Conservation (phyloP, 2,797 vertebrate genomes). For the Adrianichthys oophorus region DNA sequence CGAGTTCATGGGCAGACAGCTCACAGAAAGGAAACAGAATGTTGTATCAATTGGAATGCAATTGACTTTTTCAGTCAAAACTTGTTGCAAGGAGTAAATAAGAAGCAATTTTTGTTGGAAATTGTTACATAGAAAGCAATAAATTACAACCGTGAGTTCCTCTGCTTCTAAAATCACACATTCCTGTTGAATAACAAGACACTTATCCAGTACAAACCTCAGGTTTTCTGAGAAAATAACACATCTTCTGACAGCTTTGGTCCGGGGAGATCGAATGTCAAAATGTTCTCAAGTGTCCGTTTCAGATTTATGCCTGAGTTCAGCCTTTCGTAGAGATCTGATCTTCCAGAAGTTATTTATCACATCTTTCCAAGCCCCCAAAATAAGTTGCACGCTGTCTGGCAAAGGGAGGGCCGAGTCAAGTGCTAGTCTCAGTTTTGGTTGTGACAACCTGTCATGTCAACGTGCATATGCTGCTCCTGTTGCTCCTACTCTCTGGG, state of each 20-base stretch:
- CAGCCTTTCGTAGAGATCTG: constrained; percentile 84
- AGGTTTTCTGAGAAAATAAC: constrained; percentile 62
- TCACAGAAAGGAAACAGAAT: not conserved
- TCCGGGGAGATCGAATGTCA: constrained; percentile 57
- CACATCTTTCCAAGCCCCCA: constrained; percentile 79
- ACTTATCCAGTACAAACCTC: constrained; percentile 24
- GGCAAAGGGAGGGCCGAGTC: constrained; percentile 65
- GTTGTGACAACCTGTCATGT: constrained; percentile 78
- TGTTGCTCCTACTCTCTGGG: constrained; percentile 63
- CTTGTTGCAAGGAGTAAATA: too few species aligned
- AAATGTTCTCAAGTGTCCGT: constrained; percentile 69
- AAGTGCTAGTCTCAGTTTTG: constrained; percentile 68
- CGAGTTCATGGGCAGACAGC: not conserved
- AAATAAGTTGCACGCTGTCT: constrained; percentile 80
- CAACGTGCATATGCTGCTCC: constrained; percentile 61
- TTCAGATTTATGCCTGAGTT: constrained; percentile 81
- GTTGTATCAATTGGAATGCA: constrained; percentile 1
- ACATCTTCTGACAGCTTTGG: constrained; percentile 37
- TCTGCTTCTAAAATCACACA: not conserved
- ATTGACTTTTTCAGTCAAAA: not conserved
- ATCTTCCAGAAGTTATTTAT: constrained; percentile 83
- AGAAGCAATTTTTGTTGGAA: too few species aligned
- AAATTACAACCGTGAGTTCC: not conserved
- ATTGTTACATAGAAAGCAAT: not conserved
- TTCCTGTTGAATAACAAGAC: constrained; percentile 23